Base-by-base conservation (phyloP, 2,888 invertebrate species). In the Microctonus hyperodae region DNA sequence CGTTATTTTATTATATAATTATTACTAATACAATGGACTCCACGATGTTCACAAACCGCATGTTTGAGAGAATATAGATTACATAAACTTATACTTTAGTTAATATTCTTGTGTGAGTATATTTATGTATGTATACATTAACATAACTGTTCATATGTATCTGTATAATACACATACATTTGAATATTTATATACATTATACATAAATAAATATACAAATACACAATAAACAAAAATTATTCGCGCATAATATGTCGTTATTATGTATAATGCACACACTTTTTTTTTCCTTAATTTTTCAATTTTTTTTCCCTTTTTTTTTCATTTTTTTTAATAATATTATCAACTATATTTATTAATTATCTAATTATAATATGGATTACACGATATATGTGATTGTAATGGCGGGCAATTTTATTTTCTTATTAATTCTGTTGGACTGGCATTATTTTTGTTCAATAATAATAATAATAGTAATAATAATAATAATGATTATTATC, bases 361-460 rank as follows among this genome's bases (percentile, higher is more conserved):
- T 65, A 63, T 55, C n/a, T 63, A 28, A 56, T 55, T 48, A 23
- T 64, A 69, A 65, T 70, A 73, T 72, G 74, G 72, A 73, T 71
- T 69, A 72, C 72, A 70, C 69, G 70, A 73, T 72, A 73, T 72
- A 73, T 72, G 73, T 64, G 67, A 58, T 69, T 73, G 72, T 72
- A 74, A 72, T 74, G 74, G 74, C 75, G 74, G 74, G 74, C 74
- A 71, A 60, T 74, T 51, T 51, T 16, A 48, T 51, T 57, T 48
- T 51, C 59, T 51, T 33, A 48, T 25, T 11, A 31, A 7, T 44
- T 44, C 16, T 44, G 68, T 75, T 70, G 69, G 70, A 72, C 70
- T 72, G 73, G 72, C 73, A 67, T 69, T 71, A 65, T n/a, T 44
- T 44, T 44, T 16, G 16, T 56, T 16, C 7, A 55, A 11, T 28